Percentiles rank a stretch among this genome's conserved stretches.
Evolutionary conservation across 64 coral and sea anemone species (phyloP).

Genomic region (Cladopsammia gracilis): DNA sequence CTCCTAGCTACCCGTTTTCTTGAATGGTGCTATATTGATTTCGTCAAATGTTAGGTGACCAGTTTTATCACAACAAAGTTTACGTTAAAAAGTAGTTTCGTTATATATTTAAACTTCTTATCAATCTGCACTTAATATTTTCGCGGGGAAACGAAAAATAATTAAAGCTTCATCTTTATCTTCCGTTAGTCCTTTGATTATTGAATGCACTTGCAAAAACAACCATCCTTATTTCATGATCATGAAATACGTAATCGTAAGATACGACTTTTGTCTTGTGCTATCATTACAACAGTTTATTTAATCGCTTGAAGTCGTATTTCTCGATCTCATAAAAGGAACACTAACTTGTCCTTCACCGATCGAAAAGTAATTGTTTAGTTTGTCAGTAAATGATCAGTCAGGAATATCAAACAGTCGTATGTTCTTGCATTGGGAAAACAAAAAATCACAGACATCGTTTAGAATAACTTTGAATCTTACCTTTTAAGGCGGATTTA

Average conservation of each 20-base stretch:
- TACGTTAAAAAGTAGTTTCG: slow-evolving; percentile 1
- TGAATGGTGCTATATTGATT: slow-evolving; percentile 62
- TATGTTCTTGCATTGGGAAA: background rate
- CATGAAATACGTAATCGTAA: background rate
- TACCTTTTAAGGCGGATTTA: slow-evolving; percentile 48
- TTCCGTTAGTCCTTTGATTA: background rate
- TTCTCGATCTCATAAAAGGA: background rate
- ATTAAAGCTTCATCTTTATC: no score
- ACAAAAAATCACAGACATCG: background rate
- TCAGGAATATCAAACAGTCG: background rate
- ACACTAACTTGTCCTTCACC: background rate
- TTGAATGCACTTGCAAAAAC: background rate
- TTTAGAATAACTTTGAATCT: background rate
- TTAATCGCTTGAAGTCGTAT: background rate
- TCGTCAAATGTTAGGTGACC: background rate
- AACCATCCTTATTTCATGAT: background rate
- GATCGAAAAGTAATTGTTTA: background rate
- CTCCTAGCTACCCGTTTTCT: background rate
- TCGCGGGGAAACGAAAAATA: background rate
- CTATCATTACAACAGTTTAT: background rate
- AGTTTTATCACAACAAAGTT: slow-evolving; percentile 6
- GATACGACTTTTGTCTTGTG: background rate
- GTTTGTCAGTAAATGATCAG: background rate
- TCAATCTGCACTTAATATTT: background rate
- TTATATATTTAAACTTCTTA: background rate